Base-by-base conservation (phyloP, 2,113 vertebrate species). In the Helogale parvula region DNA sequence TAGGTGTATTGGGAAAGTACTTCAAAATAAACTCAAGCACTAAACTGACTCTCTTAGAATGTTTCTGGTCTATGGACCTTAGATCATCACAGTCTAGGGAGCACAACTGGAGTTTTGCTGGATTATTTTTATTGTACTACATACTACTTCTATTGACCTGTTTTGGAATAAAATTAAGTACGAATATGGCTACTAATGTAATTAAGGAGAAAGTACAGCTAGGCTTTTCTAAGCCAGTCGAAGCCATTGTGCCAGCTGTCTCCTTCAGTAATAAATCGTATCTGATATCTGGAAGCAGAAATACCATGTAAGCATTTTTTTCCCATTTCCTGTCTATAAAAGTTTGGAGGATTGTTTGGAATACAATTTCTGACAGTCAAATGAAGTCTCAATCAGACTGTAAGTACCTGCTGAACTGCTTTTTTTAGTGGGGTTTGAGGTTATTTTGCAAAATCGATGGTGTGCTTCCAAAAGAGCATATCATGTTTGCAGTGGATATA, bases 81-180 rank as follows among this genome's bases (percentile, higher is more conserved):
- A 95, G 41, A 66, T 81, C 66, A 66, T 82, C 11, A 50, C 15
- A 84, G 7, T 50, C 72, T 33, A 92, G 38, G 33, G 95, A 97
- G 74, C 88, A 97, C 97, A 94, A 81, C 74, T 38, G 92, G 45
- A 50, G 76, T 95, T 97, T 97, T 98, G 98, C 96, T 80, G 98
- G 96, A 98, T 98, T 98, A 85, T 98, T 98, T 98, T 98, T 95
- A 98, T 98, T 97, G 95, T 93, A 98, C 98, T 98, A 88, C 97
- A 98, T 97, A 98, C 90, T 98, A 97, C 47, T 97, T 72, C 90
- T 97, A 96, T 96, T 98, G 97, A 98, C 92, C 98, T 95, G 50
- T 68, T 96, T 97, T 96, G 95, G 86, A 98, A 98, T 97, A 89
- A 97, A 98, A 98, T 98, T 98, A 98, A 98, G 98, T 97, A 94